Percentiles rank a stretch among this genome's conserved stretches.
Evolutionary conservation across 2,797 vertebrate genomes (phyloP).

Genomic region (Pampus argenteus): DNA sequence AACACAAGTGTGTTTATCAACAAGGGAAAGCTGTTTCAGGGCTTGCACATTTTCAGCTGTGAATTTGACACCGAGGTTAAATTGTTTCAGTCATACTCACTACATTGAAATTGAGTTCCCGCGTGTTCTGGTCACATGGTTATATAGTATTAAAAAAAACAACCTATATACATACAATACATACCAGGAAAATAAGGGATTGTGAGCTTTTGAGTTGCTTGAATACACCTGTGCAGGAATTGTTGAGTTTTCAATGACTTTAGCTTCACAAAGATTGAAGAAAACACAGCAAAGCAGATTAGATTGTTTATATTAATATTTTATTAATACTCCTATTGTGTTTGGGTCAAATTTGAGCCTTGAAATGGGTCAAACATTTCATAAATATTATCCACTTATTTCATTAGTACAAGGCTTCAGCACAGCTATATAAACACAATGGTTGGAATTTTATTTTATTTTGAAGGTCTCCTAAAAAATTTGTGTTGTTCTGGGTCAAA

Average conservation of each 20-base stretch:
- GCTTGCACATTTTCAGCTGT: conserved; percentile 64
- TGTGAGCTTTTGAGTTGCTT: neutral
- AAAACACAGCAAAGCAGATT: neutral
- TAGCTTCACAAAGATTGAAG: neutral
- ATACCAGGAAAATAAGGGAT: neutral
- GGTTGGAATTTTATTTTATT: too few species aligned
- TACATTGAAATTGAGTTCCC: conserved; percentile 24
- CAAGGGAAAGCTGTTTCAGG: conserved; percentile 67
- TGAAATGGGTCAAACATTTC: too few species aligned
- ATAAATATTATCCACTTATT: too few species aligned
- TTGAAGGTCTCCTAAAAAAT: too few species aligned
- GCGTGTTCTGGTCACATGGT: neutral
- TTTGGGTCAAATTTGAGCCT: too few species aligned
- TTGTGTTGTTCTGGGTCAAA: too few species aligned
- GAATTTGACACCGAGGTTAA: conserved; percentile 42
- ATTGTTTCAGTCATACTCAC: conserved; percentile 47
- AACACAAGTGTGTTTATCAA: conserved; percentile 82
- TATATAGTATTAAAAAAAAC: too few species aligned
- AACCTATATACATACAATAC: too few species aligned
- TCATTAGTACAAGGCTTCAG: too few species aligned
- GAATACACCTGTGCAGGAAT: neutral
- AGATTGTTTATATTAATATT: too few species aligned
- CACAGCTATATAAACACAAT: too few species aligned
- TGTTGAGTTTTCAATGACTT: neutral
- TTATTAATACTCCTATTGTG: too few species aligned